Evolutionary conservation across 2,888 invertebrate species (phyloP).

Genomic region (Mesorhabditis belari): DNA sequence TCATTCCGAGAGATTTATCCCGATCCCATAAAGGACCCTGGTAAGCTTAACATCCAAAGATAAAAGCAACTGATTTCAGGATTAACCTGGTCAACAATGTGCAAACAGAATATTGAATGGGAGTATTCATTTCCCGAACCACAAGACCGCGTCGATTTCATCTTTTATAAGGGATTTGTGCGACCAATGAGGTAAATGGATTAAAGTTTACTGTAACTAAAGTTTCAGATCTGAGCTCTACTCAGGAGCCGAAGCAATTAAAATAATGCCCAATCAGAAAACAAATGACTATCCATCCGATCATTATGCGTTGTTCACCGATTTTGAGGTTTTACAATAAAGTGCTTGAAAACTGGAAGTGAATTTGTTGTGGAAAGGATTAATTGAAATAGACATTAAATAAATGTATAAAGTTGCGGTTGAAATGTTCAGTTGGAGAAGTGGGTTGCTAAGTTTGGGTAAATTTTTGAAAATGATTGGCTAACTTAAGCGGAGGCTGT

Average conservation of each 20-base stretch:
- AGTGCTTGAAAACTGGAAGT: neutral
- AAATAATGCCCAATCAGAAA: slow-evolving; percentile 38
- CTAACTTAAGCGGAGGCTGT: too few relatives aligned
- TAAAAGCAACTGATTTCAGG: slow-evolving; percentile 17
- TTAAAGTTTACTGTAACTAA: neutral
- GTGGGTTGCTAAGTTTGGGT: too few relatives aligned
- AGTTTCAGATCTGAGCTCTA: slow-evolving; percentile 19
- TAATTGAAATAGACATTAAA: too few relatives aligned
- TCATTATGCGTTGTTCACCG: slow-evolving; percentile 45
- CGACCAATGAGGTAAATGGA: neutral
- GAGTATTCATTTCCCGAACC: slow-evolving; percentile 42
- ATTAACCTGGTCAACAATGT: slow-evolving; percentile 44
- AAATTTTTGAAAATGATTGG: too few relatives aligned
- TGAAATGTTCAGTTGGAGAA: too few relatives aligned
- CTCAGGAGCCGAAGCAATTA: slow-evolving; percentile 28
- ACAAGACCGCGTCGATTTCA: slow-evolving; percentile 45
- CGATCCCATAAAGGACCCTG: slow-evolving; percentile 22
- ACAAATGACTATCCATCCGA: slow-evolving; percentile 50
- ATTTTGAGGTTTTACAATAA: slow-evolving; percentile 21
- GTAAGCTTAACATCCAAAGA: neutral
- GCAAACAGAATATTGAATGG: slow-evolving; percentile 36
- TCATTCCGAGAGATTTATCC: slow-evolving; percentile 37
- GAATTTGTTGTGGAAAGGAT: too few relatives aligned
- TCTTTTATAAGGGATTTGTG: slow-evolving; percentile 29
- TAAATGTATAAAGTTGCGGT: too few relatives aligned